Evolutionary conservation across 2,888 invertebrate species (phyloP).

Genomic region (Stramonita haemastoma): DNA sequence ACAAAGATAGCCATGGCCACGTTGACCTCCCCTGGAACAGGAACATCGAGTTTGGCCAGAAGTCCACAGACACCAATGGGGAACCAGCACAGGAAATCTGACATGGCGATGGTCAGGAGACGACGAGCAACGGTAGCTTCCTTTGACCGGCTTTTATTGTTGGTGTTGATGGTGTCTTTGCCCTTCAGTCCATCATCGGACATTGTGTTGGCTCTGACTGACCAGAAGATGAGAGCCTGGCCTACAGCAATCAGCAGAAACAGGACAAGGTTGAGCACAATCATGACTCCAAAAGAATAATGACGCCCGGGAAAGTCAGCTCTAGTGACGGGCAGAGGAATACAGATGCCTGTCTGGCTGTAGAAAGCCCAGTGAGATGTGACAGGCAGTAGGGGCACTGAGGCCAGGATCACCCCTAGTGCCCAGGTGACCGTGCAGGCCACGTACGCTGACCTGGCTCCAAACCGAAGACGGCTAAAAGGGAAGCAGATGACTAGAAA

Average conservation of each 20-base stretch:
- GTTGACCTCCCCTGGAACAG: not conserved
- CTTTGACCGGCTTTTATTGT: not conserved
- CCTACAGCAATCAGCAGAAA: conserved; percentile 71
- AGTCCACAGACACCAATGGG: conserved; percentile 14
- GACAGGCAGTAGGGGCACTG: conserved; percentile 65
- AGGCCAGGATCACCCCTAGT: conserved; percentile 55
- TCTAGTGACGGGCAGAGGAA: conserved; percentile 74
- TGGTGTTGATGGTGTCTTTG: not conserved
- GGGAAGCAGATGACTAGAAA: conserved; percentile 42
- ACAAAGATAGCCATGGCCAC: not conserved
- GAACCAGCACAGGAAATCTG: conserved; percentile 3
- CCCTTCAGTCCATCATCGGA: not conserved
- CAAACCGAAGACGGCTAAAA: conserved; percentile 33
- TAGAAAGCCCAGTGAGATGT: conserved; percentile 62
- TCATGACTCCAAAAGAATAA: conserved; percentile 72
- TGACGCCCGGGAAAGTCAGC: conserved; percentile 73
- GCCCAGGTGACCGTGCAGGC: conserved; percentile 37
- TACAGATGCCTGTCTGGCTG: conserved; percentile 69
- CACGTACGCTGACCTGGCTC: conserved; percentile 35
- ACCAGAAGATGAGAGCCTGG: conserved; percentile 71
- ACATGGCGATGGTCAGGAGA: not conserved
- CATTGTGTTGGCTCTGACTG: conserved; percentile 45
- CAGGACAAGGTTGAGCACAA: conserved; percentile 68
- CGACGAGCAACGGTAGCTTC: conserved; percentile 8
- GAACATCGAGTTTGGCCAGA: not conserved